Base-by-base conservation (phyloP, 2,888 invertebrate species). In the Nemotelus pantherinus region DNA sequence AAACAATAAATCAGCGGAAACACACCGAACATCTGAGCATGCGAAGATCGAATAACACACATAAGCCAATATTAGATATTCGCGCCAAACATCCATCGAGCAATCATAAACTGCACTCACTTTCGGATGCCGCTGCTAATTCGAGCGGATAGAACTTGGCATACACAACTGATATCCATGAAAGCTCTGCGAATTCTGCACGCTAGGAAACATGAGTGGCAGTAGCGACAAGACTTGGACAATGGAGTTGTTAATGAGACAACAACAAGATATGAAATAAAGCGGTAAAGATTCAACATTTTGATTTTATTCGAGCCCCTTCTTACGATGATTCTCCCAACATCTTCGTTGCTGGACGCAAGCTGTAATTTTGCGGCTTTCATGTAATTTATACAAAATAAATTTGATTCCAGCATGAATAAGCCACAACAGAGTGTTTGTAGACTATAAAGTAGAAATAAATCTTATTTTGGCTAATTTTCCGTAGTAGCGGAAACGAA, bases 271-370 rank as follows among this genome's bases (percentile, higher is more conserved):
- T 6, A 63, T 50, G 47, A 63, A 74, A 74, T 74, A 74, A 63
- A 60, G 48, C 43, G 45, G n/a, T 41, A 39, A 45, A 58, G 67
- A 45, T 57, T 45, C 44, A 44, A 76, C 67, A 76, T 41, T 76
- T 65, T 67, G 67, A 58, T 76, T 76, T 76, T 76, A 76, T 76
- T 76, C 47, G 67, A 76, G 67, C 76, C 76, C 76, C 76, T 76
- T 76, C 76, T 65, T 57, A 45, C 50, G 44, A 43, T 53, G 43
- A 60, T 45, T 47, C 60, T 60, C 60, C 72, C 47, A 57, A 58
- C 57, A 58, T 57, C 67, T 41, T n/a, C 6, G 63, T 39, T 43
- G 43, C 41, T 55, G 43, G 70, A 5, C 9, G 55, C 63, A 53
- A 70, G 41, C 6, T 10, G 70, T 70, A 55, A 70, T 70, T 43